Base-by-base conservation (phyloP, 2,113 vertebrate species). In the Onychostoma macrolepis region DNA sequence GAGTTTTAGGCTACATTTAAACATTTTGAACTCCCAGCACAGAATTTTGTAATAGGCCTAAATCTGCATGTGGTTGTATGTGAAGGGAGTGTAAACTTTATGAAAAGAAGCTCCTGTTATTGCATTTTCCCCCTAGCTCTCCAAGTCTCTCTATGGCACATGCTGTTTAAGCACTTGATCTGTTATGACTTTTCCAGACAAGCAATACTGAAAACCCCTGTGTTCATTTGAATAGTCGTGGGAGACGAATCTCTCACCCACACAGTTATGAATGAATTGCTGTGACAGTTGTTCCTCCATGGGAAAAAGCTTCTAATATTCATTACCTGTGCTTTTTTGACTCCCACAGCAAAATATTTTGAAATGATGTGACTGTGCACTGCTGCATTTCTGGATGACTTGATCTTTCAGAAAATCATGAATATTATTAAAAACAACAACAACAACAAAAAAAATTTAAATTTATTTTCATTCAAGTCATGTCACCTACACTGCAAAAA, bases 171-270 rank as follows among this genome's bases (percentile, higher is more conserved):
- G 65, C 85, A 83, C 38, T 89, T 77, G 81, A 67, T 48, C 84
- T 86, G 85, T 77, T 90, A 63, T 87, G 82, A 87, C 81, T 87
- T 87, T 89, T 83, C 84, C 65, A 78, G 43, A 71, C 77, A 48
- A 88, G 87, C 69, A 88, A 89, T 90, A 87, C 72, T 88, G 85
- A 89, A 84, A 90, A 82, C 69, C 56, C 81, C 13, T 80, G 76
- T 48, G 85, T 88, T 90, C 85, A 90, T 90, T 81, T 89, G 77
- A 75, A 80, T 83, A 86, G 50, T 58, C 21, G 90, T 87, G 84
- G 89, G 89, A 81, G 87, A 86, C 15, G 28, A 50, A 24, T 85
- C 63, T 69, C 45, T 78, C 74, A 77, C 87, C 87, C 69, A 88
- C 77, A 87, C 87, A 82, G 48, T 9, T 76, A 67, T 79, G 78